Base-by-base conservation (phyloP, 2,797 vertebrate genomes). In the Petrocephalus schoutedeni region DNA sequence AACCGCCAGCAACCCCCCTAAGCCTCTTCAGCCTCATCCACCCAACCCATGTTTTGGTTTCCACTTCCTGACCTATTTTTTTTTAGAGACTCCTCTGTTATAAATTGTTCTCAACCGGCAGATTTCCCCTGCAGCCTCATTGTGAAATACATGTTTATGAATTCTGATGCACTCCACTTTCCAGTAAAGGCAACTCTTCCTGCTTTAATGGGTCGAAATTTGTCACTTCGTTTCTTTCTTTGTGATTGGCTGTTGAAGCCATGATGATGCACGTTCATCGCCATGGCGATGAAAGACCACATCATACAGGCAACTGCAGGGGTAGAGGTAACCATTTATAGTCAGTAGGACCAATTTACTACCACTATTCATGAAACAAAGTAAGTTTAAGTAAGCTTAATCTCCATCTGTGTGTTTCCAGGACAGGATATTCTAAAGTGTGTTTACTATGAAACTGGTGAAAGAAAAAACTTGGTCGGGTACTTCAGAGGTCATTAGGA, bases 21-120 rank as follows among this genome's bases (percentile, higher is more conserved):
- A 16, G 41, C 80, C 21, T 14, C 21, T 2, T 45, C 45, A 51
- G 28, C 49, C 80, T 84, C n/a, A 23, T 8, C 51, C 49, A 51
- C 80, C 32, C 49, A 54, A 4, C 45, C 51, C 10, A 10, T 84
- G 49, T 23, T 54, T 23, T 23, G 41, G 74, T 10, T 54, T 87
- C 74, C 71, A 7, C 23, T 53, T 56, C 36, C 85, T 3, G 53
- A 21, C 74, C 80, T 86, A 36, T 56, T 89, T 83, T 88, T 83
- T 23, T 58, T 10, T 5, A 8, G 77, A 3, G 19, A 12, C 61
- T 67, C 74, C 49, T 23, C 51, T 82, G 12, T 51, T n/a, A 5
- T 4, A 9, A 84, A 84, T 53, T 21, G 4, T 84, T 84, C 80
- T 54, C 80, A 54, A 0, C 4, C 54, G 80, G 23, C 21, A 54